Evolutionary conservation across 23 tunicate species (phyloP), one percentile per base, ranked within the genome.

Genomic region (Styela plicata): DNA sequence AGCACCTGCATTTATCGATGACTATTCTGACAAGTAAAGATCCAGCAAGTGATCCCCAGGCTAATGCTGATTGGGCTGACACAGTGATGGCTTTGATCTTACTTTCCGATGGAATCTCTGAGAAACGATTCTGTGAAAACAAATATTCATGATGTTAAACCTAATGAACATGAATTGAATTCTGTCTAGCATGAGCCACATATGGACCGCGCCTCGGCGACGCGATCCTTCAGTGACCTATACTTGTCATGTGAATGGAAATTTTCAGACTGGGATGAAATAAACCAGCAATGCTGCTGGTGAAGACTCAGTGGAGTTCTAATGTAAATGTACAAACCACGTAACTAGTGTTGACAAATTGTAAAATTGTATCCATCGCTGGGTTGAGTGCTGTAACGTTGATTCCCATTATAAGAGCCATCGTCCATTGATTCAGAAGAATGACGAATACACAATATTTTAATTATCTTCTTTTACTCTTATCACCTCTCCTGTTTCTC

Each of bases 21-120:
- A 69, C 74, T 33, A 82, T 64, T 28, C 63, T 37, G 23, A 69
- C 85, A 21, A 73, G 63, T 2, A 74, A 2, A 18, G 80, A 69
- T 20, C 86, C 86, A 30, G 61, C 33, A 1, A 73, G 69, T 20
- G 80, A 74, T 44, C 86, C 86, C n/a, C 31, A 63, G 2, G 73
- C 37, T 3, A 83, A 69, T 27, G 74, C 30, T 20, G 86, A 62
- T 63, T 83, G 86, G 2, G 63, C 80, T 18, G 52, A 7, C 57
- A 44, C 57, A 7, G 57, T 44, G 57, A 44, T 44, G 57, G 7
- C 13, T 44, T 44, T 44, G 13, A 44, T 44, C 57, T 44, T 44
- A 44, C 57, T 44, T 44, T 44, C 57, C 13, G 57, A 5, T 44
- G 57, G 57, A 44, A 5, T 5, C 10, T 44, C 57, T 5, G 57